phyloP scores from a whole-genome alignment of 1,140 invertebrate species.

The Aphis craccivora region DNA sequence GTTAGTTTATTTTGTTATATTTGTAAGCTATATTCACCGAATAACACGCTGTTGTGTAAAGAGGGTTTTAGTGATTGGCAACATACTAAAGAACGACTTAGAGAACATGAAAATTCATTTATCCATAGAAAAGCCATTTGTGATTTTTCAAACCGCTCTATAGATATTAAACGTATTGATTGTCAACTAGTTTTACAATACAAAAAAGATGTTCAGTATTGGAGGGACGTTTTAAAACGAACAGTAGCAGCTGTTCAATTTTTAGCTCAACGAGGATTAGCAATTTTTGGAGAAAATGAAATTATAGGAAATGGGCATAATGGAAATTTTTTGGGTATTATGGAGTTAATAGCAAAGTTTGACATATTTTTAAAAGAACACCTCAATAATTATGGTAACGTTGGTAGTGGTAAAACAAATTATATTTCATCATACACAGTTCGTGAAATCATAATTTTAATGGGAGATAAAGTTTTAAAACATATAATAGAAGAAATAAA shows the following conservation, averaged over 20 bases:
- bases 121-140: background rate
- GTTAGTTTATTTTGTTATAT: background rate
- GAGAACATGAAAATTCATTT: slow-evolving; percentile 5
- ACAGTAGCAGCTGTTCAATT: background rate
- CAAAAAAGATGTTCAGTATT: background rate
- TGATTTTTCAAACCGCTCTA: background rate
- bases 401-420: too few species aligned
- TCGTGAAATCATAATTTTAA: too few species aligned
- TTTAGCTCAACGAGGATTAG: background rate
- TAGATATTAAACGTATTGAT: background rate
- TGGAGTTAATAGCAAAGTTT: too few species aligned
- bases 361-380: too few species aligned
- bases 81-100: background rate
- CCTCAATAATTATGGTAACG: too few species aligned
- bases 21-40: background rate
- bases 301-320: background rate
- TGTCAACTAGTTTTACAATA: background rate
- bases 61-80: background rate
- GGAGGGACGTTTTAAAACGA: background rate
- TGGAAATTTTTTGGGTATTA: too few species aligned
- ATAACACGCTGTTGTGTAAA: background rate
- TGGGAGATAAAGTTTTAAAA: too few species aligned
- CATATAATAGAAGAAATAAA: too few species aligned
- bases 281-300: background rate
- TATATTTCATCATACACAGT: too few species aligned